Base-by-base conservation (phyloP, 2,113 vertebrate genomes). In the Saccopteryx leptura region DNA sequence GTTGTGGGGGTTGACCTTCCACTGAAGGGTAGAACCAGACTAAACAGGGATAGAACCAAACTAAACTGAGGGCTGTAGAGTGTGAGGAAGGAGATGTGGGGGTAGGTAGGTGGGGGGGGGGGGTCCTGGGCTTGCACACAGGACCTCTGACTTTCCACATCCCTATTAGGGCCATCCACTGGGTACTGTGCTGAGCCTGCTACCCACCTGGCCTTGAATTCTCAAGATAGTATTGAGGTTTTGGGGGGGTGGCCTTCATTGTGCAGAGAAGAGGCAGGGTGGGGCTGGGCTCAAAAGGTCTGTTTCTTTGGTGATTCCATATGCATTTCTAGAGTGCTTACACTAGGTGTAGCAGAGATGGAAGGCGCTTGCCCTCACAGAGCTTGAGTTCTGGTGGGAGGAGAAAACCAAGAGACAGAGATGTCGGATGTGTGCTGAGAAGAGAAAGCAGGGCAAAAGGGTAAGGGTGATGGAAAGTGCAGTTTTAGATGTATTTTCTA, bases 401-500 rank as follows among this genome's bases (percentile, higher is more conserved):
- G 92, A 89, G 71, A 75, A 93, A 78, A 24, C 9, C 31, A 39
- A n/a, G 95, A 66, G 50, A 58, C n/a, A 72, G 66, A 86, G 63
- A 56, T 48, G 17, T 76, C 69, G 69, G 56, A 19, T 66, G 33
- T 92, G 6, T 31, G 50, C 31, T 18, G 5, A 23, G 54, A 68
- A 26, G 90, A 81, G 61, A 68, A 23, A 48, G 66, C 23, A 48
- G n/a, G 65, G 28, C 21, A 7, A 28, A 28, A 14, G 46, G 12
- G 1, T 23, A 31, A 56, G n/a, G 23, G 33, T 33, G 54, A 61
- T 28, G 31, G 71, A n/a, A 82, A 61, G 69, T 15, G 54, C 31
- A 24, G 19, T 63, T 91, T 65, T 54, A 28, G 39, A 10, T 4
- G 13, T 61, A 3, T 48, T 61, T 92, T 69, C 65, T 69, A 71